Base-by-base conservation (phyloP, 1,140 invertebrate species). In the Drosophila orosa region DNA sequence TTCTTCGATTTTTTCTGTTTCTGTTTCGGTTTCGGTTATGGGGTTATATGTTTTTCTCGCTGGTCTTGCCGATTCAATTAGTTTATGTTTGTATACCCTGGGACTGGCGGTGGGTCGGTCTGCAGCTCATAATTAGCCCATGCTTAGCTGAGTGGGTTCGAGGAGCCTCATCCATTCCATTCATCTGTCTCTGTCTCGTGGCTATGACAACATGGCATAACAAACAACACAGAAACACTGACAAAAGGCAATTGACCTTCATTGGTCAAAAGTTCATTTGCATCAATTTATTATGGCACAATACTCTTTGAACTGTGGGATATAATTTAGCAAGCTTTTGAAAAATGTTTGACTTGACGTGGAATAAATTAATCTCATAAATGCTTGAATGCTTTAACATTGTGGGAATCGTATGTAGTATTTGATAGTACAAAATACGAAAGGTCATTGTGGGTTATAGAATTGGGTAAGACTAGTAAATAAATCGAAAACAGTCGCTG, bases 181-280 rank as follows among this genome's bases (percentile, higher is more conserved):
- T 42, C 29, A 24, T 67, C 24, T 47, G 27, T 74, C 62, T 59
- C 67, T 82, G 33, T 42, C 35, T 42, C 29, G 50, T 31, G 52
- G 44, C 74, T 62, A 86, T 86, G 69, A 80, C 81, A 85, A 81
- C 77, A 78, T 39, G 74, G 47, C 78, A 67, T 35, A 44, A 67
- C 59, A 58, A 59, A 39, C 42, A 31, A n/a, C 19, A 58, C 45
- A 22, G 29, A 71, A 48, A 65, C 44, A 54, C 54, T 58, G 35
- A 74, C 55, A 57, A 74, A 61, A 80, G 62, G 55, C 80, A 84
- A 83, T 71, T 85, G 82, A 87, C 82, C 82, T 85, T 85, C 82
- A 79, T 76, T 80, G 75, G 76, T 78, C 40, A 63, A 83, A 83
- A 83, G 80, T 83, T 83, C 80, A 83, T 72, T 58, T 82, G 56